Evolutionary conservation across 2,888 invertebrate species (phyloP), one percentile per base, ranked within the genome.

Genomic region (Mythimna vitellina): DNA sequence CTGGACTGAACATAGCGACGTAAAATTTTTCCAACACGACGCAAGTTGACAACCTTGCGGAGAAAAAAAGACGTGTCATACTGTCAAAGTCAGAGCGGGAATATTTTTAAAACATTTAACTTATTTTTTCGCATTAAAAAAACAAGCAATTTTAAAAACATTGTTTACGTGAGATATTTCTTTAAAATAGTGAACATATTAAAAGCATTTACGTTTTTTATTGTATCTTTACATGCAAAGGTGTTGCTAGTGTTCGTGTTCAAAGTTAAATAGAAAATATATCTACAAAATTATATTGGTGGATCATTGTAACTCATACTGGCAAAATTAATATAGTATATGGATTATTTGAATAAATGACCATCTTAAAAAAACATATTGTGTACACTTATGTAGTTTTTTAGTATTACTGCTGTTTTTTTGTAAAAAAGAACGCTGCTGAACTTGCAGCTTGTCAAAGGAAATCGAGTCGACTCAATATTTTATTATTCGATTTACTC

Each of bases 1-100:
- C 94, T 94, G 93, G 90, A 94, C 93, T 95, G 96, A 95, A 96
- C 95, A 96, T 96, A 96, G 95, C 93, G 93, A 93, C 92, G 90
- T 91, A 88, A 92, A 92, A 91, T 91, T 95, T 95, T 96, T 95
- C 95, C 94, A 95, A 95, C 95, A 90, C 95, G 94, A 93, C 95
- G 93, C 93, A 94, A 88, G 90, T 90, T 93, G 93, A 94, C 93
- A 94, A 92, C 87, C 82, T 89, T 85, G 84, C 85, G 80, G 83
- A 84, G 80, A 87, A 88, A 92, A 91, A 92, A 92, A 92, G 89
- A 91, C 91, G 91, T 93, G 93, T 94, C 93, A 93, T 83, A 71
- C 63, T 88, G 83, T 86, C 85, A 86, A 78, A 92, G 92, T 92
- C 93, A 93, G 87, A 86, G 67, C 65, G 63, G 56, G 63, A 17